Evolutionary conservation across 2,797 vertebrate genomes (phyloP).

Genomic region (Tinamus major): DNA sequence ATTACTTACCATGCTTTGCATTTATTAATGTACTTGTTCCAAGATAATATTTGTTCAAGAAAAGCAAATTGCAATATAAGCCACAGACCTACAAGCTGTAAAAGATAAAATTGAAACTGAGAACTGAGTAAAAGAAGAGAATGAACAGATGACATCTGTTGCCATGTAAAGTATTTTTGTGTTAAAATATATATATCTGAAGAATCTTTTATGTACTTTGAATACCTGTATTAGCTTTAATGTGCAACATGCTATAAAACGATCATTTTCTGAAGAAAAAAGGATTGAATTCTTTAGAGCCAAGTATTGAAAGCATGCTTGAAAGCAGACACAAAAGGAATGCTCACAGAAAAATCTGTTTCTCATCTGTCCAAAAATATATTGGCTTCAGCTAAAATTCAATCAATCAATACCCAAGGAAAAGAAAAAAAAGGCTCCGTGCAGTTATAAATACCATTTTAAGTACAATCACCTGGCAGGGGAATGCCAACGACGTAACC

Average conservation of each 20-base stretch:
- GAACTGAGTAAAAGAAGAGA: slow-evolving; percentile 20
- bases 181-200: neutral
- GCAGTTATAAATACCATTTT: slow-evolving; percentile 70
- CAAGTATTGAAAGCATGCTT: slow-evolving; percentile 78
- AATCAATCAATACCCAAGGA: slow-evolving; percentile 70
- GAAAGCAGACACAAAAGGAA: slow-evolving; percentile 66
- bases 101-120: slow-evolving; percentile 36
- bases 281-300: slow-evolving; percentile 35
- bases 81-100: neutral
- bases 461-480: slow-evolving; percentile 68
- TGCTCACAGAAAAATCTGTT: slow-evolving; percentile 64
- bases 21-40: neutral
- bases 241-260: slow-evolving; percentile 13
- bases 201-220: neutral
- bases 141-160: neutral
- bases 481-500: slow-evolving; percentile 67
- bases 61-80: neutral
- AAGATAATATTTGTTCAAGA: neutral
- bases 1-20: neutral
- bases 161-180: slow-evolving; percentile 25
- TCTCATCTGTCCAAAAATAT: slow-evolving; percentile 68
- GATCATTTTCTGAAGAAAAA: neutral
- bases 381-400: slow-evolving; percentile 72
- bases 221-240: slow-evolving; percentile 48
- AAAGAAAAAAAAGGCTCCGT: neutral